Base-by-base conservation (phyloP, 2,797 vertebrate species). In the Leptodactylus fallax region DNA sequence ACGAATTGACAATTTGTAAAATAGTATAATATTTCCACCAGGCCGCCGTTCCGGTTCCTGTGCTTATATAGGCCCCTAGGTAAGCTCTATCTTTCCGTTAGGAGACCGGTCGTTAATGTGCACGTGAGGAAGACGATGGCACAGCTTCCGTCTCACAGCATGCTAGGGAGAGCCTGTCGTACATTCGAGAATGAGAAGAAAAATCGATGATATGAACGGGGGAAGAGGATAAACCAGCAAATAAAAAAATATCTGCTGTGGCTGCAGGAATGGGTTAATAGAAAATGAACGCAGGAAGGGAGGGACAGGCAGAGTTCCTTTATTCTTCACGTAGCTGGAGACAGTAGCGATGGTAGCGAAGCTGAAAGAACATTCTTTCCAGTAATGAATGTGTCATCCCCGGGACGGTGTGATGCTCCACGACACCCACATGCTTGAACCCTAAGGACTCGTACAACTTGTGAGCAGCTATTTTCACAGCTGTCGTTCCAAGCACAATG, bases 321-420 rank as follows among this genome's bases (percentile, higher is more conserved):
- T 96, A 99, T 96, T 99, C 98, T 95, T 99, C 98, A 55, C 97
- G 97, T 91, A 99, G 96, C 96, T 99, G 98, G 95, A 99, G 95
- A 94, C 97, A 97, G 95, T 99, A 99, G 94, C 96, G 97, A 94
- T 98, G 97, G 94, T 99, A 97, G 93, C 98, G 98, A 92, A 99
- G 96, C 96, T 99, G 98, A 95, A 99, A 99, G 95, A 99, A 99
- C 93, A 99, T 96, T 95, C 96, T 97, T 96, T 99, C 98, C 87
- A 97, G 94, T 87, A 95, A 93, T 84, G 98, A 98, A 92, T 96
- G 97, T 16, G 96, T 98, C 97, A 98, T 99, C 85, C 98, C 98
- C 0, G 98, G 97, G 85, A 99, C 95, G 92, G 95, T 93, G 83
- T 99, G 96, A 94, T 96, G 96, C 94, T 99, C 96, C 0, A 95